Conservation (phyloP, 2,113 vertebrate species). For the Syngnathus scovelli region DNA sequence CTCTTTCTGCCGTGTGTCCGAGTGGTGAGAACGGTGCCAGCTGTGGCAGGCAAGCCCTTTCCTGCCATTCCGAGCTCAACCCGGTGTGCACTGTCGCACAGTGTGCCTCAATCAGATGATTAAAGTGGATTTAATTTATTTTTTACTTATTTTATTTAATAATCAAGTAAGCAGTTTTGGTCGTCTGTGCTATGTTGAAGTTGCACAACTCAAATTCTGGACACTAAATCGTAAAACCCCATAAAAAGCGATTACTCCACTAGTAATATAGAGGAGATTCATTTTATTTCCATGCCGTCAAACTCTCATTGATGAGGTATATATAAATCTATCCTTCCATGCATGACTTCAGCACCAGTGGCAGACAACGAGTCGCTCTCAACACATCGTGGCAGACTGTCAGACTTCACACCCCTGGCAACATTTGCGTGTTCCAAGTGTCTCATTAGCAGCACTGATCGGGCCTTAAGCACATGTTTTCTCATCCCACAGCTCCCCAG, state of each 20-base stretch:
- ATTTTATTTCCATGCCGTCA: no score
- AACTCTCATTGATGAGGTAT: no score
- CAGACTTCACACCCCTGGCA: not conserved
- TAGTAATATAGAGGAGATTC: no score
- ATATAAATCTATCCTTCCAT: not conserved
- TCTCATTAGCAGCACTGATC: constrained; percentile 7
- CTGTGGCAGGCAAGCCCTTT: constrained; percentile 35
- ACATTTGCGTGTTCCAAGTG: not conserved
- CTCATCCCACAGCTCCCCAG: constrained; percentile 78
- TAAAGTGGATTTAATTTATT: not conserved
- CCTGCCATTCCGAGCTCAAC: constrained; percentile 16
- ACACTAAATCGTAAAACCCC: no score
- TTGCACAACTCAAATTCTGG: no score
- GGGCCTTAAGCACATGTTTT: constrained; percentile 17
- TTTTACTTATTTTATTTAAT: no score
- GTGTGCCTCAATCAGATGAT: not conserved
- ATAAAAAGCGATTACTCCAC: no score
- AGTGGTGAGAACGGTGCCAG: constrained; percentile 41
- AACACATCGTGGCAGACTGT: not conserved
- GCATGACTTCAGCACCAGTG: not conserved
- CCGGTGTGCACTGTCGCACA: constrained; percentile 7
- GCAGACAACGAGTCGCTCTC: not conserved
- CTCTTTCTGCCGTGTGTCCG: constrained; percentile 38
- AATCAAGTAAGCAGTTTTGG: no score
- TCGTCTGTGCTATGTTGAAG: no score